phyloP scores from a whole-genome alignment of 1,140 invertebrate genomes.

The Caenorhabditis inopinata region DNA sequence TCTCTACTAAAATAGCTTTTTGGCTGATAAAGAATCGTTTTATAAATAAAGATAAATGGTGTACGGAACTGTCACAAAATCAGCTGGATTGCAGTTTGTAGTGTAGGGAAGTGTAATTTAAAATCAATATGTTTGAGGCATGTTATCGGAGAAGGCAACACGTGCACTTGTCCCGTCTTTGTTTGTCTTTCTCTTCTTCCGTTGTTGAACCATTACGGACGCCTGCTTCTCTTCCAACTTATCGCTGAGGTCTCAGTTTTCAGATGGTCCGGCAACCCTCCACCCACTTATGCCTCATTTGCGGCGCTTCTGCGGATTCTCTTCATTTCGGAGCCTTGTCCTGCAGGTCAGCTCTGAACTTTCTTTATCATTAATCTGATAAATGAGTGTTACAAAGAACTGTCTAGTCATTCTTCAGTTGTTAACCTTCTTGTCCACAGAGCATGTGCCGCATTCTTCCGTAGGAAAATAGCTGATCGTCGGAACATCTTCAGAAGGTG shows the following conservation, averaged over 20 bases:
- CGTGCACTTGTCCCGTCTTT: background rate
- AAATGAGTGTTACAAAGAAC: too few relatives aligned
- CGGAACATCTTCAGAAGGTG: background rate
- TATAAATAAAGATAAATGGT: background rate
- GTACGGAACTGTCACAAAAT: background rate
- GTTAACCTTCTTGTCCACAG: background rate
- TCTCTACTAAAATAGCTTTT: too few relatives aligned
- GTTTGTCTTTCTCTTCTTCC: background rate
- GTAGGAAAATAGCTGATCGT: background rate
- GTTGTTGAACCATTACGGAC: background rate
- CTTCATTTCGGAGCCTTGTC: background rate
- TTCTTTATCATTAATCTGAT: too few relatives aligned
- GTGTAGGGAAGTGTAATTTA: background rate
- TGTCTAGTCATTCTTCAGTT: too few relatives aligned
- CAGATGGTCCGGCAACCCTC: background rate
- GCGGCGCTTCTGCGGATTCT: background rate
- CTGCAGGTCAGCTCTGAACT: background rate
- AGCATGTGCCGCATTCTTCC: background rate
- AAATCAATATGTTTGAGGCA: slow-evolving; percentile 2
- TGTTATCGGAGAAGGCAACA: slow-evolving; percentile 2
- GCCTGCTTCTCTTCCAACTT: background rate
- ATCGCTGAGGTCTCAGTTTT: background rate
- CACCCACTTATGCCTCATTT: background rate
- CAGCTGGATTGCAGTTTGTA: background rate
- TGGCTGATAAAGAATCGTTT: too few relatives aligned